Base-by-base conservation (phyloP, 2,797 vertebrate species). In the Amblyopsis hoosieri region DNA sequence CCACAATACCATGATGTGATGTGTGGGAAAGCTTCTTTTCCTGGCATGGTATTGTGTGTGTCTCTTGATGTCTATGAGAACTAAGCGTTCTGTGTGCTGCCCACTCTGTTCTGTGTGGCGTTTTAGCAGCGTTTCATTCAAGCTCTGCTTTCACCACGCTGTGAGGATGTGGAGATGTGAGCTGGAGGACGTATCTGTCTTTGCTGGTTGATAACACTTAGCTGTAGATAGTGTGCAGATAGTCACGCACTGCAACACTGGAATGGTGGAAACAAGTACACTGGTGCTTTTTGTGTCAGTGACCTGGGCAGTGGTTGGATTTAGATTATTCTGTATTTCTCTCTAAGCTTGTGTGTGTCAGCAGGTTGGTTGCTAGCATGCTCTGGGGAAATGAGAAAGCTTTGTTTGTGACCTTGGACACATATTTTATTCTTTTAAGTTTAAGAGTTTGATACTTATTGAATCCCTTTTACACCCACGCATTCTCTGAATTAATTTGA, bases 201-300 rank as follows among this genome's bases (percentile, higher is more conserved):
- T n/a, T 57, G 56, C 48, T 33, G 12, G 29, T 52, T 23, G 23
- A 23, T 23, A 23, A 23, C 23, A 23, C 23, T 23, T 23, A 23
- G 23, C 3, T 23, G 23, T 23, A 23, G 23, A 23, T 23, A 23
- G 23, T 23, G 23, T 23, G 23, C 23, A 23, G 23, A 23, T 23
- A 23, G 23, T 23, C 3, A 23, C 23, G 3, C 23, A 23, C 23
- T 7, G 37, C 37, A 56, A 72, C 52, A 77, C 63, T 75, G 79
- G 76, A 82, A 78, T 69, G 75, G 64, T 78, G 81, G 69, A 48
- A n/a, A n/a, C 10, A 48, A 48, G 3, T 23, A 23, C 23, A 3
- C 3, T 23, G 23, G 23, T 23, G 23, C 23, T 23, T 23, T 23
- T 23, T 23, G 37, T 42, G 37, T 42, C 37, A 42, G 37, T 7